These are phyloP conservation scores for Chloropsis cyanopogon DNA, from an alignment of 2,113 vertebrate species.

Conservation along the genomic window DNA sequence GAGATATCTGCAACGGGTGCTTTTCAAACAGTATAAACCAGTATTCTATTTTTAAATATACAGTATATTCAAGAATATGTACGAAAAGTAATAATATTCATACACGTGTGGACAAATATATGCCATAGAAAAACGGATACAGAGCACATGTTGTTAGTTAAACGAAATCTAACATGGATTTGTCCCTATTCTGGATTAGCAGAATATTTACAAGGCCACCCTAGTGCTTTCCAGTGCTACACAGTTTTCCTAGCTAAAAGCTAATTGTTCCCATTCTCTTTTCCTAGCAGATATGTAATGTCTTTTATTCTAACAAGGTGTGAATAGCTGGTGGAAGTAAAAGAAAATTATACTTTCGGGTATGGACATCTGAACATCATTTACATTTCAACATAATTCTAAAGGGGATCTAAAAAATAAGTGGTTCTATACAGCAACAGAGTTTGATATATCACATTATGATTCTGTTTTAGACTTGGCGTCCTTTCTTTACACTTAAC, in stretches of 20 bases:
- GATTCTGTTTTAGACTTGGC: background rate
- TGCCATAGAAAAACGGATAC: background rate
- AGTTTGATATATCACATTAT: background rate
- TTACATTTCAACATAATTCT: background rate
- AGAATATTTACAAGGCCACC: background rate
- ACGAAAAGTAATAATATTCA: background rate
- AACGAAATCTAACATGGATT: background rate
- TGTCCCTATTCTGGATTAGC: background rate
- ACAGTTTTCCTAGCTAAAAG: background rate
- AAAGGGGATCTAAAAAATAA: background rate
- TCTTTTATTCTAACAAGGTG: background rate
- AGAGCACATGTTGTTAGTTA: background rate
- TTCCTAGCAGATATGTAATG: background rate
- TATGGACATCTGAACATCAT: background rate
- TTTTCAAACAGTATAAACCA: background rate
- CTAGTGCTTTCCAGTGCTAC: background rate
- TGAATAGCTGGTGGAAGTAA: background rate
- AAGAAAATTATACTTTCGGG: background rate
- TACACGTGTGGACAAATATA: background rate
- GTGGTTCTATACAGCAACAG: background rate
- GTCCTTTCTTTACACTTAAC: background rate
- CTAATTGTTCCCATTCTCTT: fast-evolving
- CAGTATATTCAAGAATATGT: background rate
- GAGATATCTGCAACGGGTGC: background rate
- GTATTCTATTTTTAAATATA: background rate